phyloP scores from a whole-genome alignment of 2,797 vertebrate species.

The Sebastes variabilis region DNA sequence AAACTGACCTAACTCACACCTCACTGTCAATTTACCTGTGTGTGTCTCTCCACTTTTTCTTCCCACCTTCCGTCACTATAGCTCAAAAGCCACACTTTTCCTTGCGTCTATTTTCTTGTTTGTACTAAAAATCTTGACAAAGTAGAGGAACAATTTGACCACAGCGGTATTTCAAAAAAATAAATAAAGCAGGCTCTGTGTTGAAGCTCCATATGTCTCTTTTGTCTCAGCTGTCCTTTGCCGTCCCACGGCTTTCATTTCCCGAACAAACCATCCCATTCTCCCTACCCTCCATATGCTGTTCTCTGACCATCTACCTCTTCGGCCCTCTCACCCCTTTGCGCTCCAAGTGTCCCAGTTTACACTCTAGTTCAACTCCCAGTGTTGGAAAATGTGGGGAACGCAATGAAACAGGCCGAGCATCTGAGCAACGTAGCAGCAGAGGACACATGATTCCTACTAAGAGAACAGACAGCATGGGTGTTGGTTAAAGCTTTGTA shows the following conservation, averaged over 20 bases:
- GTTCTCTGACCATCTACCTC: constrained; percentile 36
- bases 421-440: background rate
- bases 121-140: background rate
- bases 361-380: constrained; percentile 19
- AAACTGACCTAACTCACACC: constrained; percentile 53
- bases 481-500: background rate
- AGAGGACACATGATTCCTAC: background rate
- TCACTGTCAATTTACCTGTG: constrained; percentile 11
- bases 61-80: background rate
- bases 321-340: background rate
- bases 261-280: constrained; percentile 47
- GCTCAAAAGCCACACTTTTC: background rate
- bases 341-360: background rate
- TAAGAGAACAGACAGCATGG: background rate
- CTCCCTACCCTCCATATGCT: constrained; percentile 55
- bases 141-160: background rate
- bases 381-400: background rate
- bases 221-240: constrained; percentile 65
- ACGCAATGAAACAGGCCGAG: background rate
- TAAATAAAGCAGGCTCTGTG: background rate
- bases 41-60: constrained; percentile 6
- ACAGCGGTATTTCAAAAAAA: background rate
- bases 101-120: background rate
- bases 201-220: constrained; percentile 43
- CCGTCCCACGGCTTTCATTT: constrained; percentile 39